Conservation (phyloP, 2,888 invertebrate genomes). For the Scrobipalpa costella region DNA sequence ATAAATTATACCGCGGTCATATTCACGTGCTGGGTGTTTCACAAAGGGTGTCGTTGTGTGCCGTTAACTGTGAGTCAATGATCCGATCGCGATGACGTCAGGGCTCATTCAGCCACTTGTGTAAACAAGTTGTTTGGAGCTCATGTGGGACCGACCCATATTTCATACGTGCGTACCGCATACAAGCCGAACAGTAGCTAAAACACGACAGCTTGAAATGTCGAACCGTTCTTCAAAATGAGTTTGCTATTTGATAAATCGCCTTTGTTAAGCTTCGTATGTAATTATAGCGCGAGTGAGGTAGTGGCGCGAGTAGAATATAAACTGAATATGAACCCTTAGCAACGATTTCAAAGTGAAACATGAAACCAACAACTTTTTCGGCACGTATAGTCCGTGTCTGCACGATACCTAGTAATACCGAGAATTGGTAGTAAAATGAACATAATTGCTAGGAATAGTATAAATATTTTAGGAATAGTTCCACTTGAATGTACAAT, state of each 20-base stretch:
- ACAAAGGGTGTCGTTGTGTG: conserved; percentile 36
- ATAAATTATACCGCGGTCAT: conserved; percentile 26
- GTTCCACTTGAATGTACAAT: not conserved
- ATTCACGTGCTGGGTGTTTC: conserved; percentile 14
- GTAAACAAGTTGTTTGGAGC: conserved; percentile 48
- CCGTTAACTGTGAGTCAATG: conserved; percentile 52
- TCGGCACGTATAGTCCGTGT: not conserved
- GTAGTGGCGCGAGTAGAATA: too few species aligned
- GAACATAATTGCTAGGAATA: too few species aligned
- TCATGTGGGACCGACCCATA: conserved; percentile 13
- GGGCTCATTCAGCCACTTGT: conserved; percentile 51
- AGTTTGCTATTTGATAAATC: too few species aligned
- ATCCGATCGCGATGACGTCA: conserved; percentile 47
- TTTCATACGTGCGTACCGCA: not conserved
- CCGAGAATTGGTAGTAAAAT: not conserved
- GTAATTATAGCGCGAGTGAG: too few species aligned
- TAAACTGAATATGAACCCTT: too few species aligned
- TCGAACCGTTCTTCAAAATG: too few species aligned
- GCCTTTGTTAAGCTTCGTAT: too few species aligned
- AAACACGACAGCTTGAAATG: too few species aligned
- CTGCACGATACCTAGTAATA: not conserved
- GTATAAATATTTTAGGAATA: not conserved
- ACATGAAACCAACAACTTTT: not conserved
- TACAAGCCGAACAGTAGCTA: not conserved
- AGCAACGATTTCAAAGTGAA: not conserved